Percentiles rank a stretch among this genome's conserved stretches.
These are phyloP conservation scores for Lasius fuliginosus DNA, from an alignment of 2,888 invertebrate species.

Conservation along the genomic window DNA sequence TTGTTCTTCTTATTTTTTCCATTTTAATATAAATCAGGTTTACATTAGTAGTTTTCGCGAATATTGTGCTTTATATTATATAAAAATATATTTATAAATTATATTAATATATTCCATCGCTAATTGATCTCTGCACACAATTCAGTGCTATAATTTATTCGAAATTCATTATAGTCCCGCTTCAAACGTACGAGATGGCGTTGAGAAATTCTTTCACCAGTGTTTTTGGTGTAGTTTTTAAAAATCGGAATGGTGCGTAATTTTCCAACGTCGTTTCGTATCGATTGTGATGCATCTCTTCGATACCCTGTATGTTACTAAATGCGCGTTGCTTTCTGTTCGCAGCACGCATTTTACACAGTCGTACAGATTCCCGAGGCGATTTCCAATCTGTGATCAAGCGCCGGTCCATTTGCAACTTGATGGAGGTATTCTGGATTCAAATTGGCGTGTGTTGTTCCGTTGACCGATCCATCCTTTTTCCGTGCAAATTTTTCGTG, in stretches of 20 bases:
- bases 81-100: neutral
- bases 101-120: neutral
- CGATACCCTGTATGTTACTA: conserved; percentile 29
- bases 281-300: conserved; percentile 37
- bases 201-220: conserved; percentile 10
- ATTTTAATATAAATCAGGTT: neutral
- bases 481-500: conserved; percentile 33
- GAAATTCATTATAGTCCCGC: neutral
- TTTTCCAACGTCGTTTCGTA: conserved; percentile 32
- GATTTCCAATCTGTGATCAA: conserved; percentile 78
- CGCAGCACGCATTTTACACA: conserved; percentile 58
- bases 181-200: neutral
- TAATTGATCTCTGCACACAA: conserved; percentile 5
- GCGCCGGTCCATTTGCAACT: conserved; percentile 75
- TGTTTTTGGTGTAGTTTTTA: neutral
- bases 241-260: neutral
- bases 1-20: neutral
- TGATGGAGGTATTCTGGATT: conserved; percentile 74
- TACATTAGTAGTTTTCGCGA: neutral
- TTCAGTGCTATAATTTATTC: neutral
- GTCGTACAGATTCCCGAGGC: conserved; percentile 66
- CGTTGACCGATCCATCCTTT: conserved; percentile 43
- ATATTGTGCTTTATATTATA: neutral
- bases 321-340: conserved; percentile 36
- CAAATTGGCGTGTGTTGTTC: conserved; percentile 64